phyloP scores from a whole-genome alignment of 2,797 vertebrate genomes.

The Enteromius viviparus region DNA sequence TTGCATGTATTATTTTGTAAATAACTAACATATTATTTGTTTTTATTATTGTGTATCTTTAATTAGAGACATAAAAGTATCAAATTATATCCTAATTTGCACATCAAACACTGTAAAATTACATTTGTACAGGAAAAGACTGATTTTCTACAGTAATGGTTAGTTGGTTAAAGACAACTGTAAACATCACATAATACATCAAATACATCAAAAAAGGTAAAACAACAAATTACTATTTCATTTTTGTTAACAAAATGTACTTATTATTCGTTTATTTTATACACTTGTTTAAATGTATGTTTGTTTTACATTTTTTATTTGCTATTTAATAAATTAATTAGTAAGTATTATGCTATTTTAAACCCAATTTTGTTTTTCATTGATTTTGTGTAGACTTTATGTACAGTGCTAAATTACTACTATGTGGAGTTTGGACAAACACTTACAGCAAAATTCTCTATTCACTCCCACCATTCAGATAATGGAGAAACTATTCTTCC shows the following conservation, averaged over 20 bases:
- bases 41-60: not conserved
- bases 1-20: not conserved
- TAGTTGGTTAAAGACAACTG: not conserved
- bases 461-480: slow-evolving; percentile 12
- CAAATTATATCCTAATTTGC: not conserved
- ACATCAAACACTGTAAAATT: not conserved
- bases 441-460: not conserved
- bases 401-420: not conserved
- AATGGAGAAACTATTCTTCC: slow-evolving; percentile 35
- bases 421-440: not conserved
- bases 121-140: not conserved
- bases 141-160: no score
- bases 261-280: no score
- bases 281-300: no score
- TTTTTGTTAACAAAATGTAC: not conserved
- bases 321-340: no score
- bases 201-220: not conserved
- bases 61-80: not conserved
- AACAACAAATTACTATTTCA: not conserved
- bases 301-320: no score
- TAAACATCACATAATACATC: not conserved
- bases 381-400: not conserved
- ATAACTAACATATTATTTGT: not conserved
- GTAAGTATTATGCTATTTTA: not conserved
- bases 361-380: no score